phyloP scores from a whole-genome alignment of 2,113 vertebrate genomes.

The Ctenomys sociabilis region DNA sequence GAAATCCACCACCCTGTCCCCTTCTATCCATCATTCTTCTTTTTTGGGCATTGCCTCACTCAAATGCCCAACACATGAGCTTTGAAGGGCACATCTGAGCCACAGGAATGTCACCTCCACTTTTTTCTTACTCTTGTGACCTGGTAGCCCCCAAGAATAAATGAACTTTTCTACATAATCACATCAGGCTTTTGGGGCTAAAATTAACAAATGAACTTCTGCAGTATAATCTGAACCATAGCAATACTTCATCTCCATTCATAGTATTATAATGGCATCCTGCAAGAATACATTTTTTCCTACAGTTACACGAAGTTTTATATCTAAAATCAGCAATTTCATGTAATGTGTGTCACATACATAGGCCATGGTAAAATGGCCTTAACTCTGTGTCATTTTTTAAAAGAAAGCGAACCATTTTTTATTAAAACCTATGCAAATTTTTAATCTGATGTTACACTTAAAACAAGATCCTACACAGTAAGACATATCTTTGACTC shows the following conservation, averaged over 20 bases:
- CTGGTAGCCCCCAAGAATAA: constrained; percentile 16
- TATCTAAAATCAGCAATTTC: not conserved
- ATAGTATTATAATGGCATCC: not conserved
- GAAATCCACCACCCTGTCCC: not conserved
- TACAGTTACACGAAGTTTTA: constrained; percentile 6
- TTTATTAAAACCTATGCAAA: not conserved
- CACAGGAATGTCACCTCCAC: not conserved
- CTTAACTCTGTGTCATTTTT: not conserved
- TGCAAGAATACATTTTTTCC: constrained; percentile 34
- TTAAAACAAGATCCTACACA: not conserved
- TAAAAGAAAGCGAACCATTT: not conserved
- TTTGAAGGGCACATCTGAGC: not conserved
- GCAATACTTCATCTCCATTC: not conserved
- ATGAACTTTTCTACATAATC: not conserved
- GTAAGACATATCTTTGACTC: not conserved
- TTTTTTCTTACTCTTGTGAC: constrained; percentile 38
- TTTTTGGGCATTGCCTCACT: not conserved
- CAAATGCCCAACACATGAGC: not conserved
- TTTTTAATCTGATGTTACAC: not conserved
- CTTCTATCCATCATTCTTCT: not conserved
- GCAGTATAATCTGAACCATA: not conserved
- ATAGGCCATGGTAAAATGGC: not conserved
- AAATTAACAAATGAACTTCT: not conserved
- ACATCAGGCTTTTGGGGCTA: not conserved
- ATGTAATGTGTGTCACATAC: not conserved